phyloP scores from a whole-genome alignment of 92 coral and sea anemone species.

The Metridium senile region DNA sequence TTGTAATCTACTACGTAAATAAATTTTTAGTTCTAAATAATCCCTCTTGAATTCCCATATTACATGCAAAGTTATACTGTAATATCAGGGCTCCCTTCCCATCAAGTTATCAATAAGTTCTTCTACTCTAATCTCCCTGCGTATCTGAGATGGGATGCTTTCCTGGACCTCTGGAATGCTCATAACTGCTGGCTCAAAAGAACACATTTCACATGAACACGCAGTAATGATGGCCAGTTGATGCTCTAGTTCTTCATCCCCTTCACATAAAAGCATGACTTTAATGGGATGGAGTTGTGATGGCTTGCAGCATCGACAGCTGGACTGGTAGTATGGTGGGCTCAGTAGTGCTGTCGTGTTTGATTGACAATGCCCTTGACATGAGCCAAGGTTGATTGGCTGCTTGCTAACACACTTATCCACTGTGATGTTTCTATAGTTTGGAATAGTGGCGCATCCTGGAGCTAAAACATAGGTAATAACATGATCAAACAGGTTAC shows the following conservation, averaged over 20 bases:
- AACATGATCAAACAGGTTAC: not conserved
- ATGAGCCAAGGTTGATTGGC: constrained; percentile 55
- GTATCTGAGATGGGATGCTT: not conserved
- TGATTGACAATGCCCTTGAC: constrained; percentile 53
- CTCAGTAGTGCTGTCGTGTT: constrained; percentile 39
- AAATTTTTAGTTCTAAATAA: too few species aligned
- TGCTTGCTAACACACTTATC: constrained; percentile 38
- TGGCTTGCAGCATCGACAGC: constrained; percentile 65
- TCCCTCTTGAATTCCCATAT: too few species aligned
- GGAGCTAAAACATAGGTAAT: constrained; percentile 35
- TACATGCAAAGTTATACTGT: too few species aligned
- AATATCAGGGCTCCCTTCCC: not conserved
- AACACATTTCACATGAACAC: constrained; percentile 54
- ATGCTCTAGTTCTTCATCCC: constrained; percentile 34
- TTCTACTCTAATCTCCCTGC: constrained; percentile 18
- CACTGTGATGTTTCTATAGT: constrained; percentile 41
- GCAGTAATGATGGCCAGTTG: constrained; percentile 55
- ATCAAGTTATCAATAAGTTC: constrained; percentile 22
- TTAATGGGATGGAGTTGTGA: constrained; percentile 46
- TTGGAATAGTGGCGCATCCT: constrained; percentile 34
- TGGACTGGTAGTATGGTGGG: constrained; percentile 61
- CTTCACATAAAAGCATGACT: constrained; percentile 34
- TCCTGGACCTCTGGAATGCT: not conserved
- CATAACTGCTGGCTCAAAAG: constrained; percentile 23
- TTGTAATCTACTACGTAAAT: too few species aligned